These are phyloP conservation scores for Miopithecus talapoin DNA, from an alignment of 2,797 vertebrate species.

Conservation along the genomic window DNA sequence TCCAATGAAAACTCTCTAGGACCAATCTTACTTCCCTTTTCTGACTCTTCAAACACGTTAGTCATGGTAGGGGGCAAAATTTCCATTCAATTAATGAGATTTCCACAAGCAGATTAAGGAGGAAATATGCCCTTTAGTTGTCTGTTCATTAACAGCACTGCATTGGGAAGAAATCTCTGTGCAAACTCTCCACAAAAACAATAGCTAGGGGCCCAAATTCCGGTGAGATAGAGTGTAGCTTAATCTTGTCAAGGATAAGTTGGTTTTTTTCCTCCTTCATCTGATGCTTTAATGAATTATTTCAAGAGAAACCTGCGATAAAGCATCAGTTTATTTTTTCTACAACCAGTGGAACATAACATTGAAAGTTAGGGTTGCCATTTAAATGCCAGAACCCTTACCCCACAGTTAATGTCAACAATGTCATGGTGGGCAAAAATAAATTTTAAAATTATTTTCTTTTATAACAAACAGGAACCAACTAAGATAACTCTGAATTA, in stretches of 20 bases:
- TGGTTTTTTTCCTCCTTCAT: neutral
- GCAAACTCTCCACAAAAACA: neutral
- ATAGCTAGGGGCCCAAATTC: constrained; percentile 42
- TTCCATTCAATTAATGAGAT: constrained; percentile 68
- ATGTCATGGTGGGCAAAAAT: neutral
- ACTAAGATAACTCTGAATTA: neutral
- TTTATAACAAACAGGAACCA: neutral
- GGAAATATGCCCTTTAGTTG: constrained; percentile 64
- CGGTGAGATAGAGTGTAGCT: neutral
- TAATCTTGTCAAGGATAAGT: constrained; percentile 6
- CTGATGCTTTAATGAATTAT: constrained; percentile 49
- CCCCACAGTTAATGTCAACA: neutral
- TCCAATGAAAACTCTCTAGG: constrained; percentile 8
- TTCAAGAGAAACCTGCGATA: constrained; percentile 42
- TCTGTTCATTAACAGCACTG: constrained; percentile 26
- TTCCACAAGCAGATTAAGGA: constrained; percentile 72
- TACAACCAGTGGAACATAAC: neutral
- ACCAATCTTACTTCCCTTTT: constrained; percentile 46
- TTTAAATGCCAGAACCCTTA: neutral
- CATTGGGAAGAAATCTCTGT: constrained; percentile 45
- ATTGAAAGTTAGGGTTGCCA: neutral
- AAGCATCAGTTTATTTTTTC: constrained; percentile 17
- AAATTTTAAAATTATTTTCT: constrained; percentile 15
- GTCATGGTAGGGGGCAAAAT: constrained; percentile 60
- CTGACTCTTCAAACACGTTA: constrained; percentile 47